Percentiles rank a stretch among this genome's conserved stretches.
Evolutionary conservation across 2,888 invertebrate genomes (phyloP).

Genomic region (Sepioteuthis lessoniana): DNA sequence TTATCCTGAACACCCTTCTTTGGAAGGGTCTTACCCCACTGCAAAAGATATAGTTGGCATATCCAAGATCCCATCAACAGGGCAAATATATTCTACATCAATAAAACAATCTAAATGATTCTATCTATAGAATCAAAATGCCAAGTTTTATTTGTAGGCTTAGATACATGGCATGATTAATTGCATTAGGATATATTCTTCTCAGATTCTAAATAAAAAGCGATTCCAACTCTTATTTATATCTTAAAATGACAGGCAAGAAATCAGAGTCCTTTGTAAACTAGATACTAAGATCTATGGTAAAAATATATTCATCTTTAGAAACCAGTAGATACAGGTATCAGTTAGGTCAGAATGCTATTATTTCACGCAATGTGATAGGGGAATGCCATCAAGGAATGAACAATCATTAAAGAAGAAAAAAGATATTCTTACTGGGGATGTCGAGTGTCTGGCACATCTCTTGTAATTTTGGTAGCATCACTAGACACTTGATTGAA

Average conservation of each 20-base stretch:
- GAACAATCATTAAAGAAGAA: not conserved
- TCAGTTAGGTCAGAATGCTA: no score
- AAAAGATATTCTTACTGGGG: slow-evolving; percentile 83
- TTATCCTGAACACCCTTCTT: no score
- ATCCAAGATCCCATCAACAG: no score
- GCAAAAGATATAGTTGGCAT: no score
- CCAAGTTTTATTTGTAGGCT: not conserved
- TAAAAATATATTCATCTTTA: not conserved
- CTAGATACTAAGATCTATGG: not conserved
- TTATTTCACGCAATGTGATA: not conserved
- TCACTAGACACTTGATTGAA: slow-evolving; percentile 98
- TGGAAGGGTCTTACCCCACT: no score
- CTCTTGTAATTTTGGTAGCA: slow-evolving; percentile 88
- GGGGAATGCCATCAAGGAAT: not conserved
- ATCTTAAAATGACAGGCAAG: not conserved
- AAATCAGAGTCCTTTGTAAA: not conserved
- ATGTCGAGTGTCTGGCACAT: slow-evolving; percentile 94
- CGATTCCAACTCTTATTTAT: not conserved
- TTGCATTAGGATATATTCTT: not conserved
- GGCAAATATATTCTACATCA: not conserved
- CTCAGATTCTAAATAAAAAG: not conserved
- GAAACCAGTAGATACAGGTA: no score
- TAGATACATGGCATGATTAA: not conserved
- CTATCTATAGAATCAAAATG: not conserved
- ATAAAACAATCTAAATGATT: not conserved